A percentile compares a stretch with the other conserved stretches of the same genome.
phyloP scores from a whole-genome alignment of 2,113 vertebrate species.

The Zootoca vivipara region DNA sequence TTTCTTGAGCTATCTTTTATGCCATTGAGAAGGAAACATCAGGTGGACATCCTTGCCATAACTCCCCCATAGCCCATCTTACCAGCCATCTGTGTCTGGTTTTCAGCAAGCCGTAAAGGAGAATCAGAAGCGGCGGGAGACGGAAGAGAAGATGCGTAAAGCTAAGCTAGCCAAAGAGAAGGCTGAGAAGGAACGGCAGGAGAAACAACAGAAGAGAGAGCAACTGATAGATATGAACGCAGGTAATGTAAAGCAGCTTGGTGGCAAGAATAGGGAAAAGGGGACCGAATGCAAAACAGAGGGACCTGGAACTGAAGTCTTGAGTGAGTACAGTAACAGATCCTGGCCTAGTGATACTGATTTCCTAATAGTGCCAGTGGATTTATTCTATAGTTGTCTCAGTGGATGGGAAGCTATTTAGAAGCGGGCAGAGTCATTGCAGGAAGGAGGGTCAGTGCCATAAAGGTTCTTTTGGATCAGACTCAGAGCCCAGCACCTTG shows the following conservation, averaged over 20 bases:
- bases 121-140: slow-evolving; percentile 82
- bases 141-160: slow-evolving; percentile 82
- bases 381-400: neutral
- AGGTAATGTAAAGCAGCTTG: slow-evolving; percentile 67
- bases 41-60: accelerated
- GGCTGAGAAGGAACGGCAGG: slow-evolving; percentile 82
- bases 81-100: neutral
- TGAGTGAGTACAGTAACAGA: neutral
- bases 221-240: slow-evolving; percentile 81
- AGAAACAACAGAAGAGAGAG: slow-evolving; percentile 81
- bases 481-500: neutral
- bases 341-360: neutral
- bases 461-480: neutral
- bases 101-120: slow-evolving; percentile 85
- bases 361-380: neutral
- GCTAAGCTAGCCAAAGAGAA: slow-evolving; percentile 85
- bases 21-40: neutral
- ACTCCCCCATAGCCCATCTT: neutral
- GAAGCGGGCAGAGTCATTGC: neutral
- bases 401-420: neutral
- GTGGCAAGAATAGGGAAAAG: neutral
- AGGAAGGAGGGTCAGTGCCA: neutral
- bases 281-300: neutral
- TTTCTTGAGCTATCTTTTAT: neutral
- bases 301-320: neutral